phyloP scores from a whole-genome alignment of 2,113 vertebrate species.

The Amphilophus citrinellus region DNA sequence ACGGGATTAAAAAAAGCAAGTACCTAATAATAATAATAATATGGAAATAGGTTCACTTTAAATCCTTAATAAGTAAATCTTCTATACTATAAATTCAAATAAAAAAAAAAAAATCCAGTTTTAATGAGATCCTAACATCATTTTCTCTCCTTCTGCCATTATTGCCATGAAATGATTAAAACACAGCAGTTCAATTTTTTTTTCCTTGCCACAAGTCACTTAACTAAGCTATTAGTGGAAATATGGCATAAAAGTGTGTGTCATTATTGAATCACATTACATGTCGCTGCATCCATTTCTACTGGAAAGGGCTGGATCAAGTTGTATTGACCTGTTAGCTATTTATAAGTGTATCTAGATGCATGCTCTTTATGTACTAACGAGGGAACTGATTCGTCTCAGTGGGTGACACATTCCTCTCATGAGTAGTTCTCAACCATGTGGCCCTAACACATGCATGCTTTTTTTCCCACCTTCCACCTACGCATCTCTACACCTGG shows the following conservation, averaged over 20 bases:
- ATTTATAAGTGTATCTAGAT: constrained; percentile 20
- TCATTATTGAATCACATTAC: constrained; percentile 5
- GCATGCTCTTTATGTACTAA: constrained; percentile 1
- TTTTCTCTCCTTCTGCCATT: background rate
- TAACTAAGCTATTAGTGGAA: background rate
- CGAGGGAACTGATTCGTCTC: constrained; percentile 12
- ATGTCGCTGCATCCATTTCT: constrained; percentile 4
- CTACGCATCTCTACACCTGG: background rate
- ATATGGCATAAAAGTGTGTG: background rate
- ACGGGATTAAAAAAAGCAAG: too few relatives aligned
- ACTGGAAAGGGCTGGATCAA: background rate
- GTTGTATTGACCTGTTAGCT: constrained; percentile 16
- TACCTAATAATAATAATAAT: too few relatives aligned
- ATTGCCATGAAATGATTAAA: constrained; percentile 7
- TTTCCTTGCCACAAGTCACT: background rate
- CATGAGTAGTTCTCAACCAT: background rate
- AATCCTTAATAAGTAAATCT: too few relatives aligned
- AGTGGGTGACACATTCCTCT: background rate
- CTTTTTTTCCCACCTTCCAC: background rate
- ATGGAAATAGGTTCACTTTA: too few relatives aligned
- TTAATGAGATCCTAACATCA: background rate
- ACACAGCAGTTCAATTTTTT: background rate
- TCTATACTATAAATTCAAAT: too few relatives aligned
- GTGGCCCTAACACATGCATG: background rate
- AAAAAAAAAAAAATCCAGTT: too few relatives aligned